Evolutionary conservation across 2,888 invertebrate species (phyloP), one percentile per base, ranked within the genome.

Genomic region (Troilus luridus): DNA sequence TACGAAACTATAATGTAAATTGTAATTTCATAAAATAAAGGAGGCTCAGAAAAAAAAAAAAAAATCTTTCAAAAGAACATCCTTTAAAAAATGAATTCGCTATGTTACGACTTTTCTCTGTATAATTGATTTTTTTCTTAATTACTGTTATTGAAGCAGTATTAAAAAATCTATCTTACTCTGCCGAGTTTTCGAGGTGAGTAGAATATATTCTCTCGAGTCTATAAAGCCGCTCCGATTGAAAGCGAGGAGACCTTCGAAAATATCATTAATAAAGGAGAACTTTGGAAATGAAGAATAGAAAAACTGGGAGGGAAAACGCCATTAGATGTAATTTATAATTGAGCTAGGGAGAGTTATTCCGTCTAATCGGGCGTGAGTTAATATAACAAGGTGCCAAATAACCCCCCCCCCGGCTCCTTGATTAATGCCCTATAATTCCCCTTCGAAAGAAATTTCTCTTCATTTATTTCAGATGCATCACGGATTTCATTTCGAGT

Each of bases 351-450:
- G 85, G 85, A 56, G 85, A 85, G 85, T 85, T 85, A 85, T 85
- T 85, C 85, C 85, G 89, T 27, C 67, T 89, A 89, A 89, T 89
- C 64, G 89, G 62, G 41, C 10, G 89, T 89, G 89, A 89, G 89
- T 67, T 89, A 89, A 89, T 89, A 60, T 89, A 89, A 89, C 89
- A 89, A 89, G 64, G 89, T 89, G 89, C 89, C 89, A 89, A 89
- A 67, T 89, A 89, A 21, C 56, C 56, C 81, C 41, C 8, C 81
- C 11, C 81, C 41, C n/a, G 67, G 56, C 85, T 56, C 56, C 85
- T 85, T 85, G 85, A 85, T 85, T 85, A 85, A 85, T 85, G 85
- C 85, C 85, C 85, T n/a, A 85, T 85, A 85, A 85, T 85, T 85
- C 85, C 85, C 85, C 85, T 85, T 58, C 85, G 85, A 85, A 85